Evolutionary conservation across 2,113 vertebrate genomes (phyloP), one percentile per base, ranked within the genome.

Genomic region (Cyphomyrus plagiostoma): DNA sequence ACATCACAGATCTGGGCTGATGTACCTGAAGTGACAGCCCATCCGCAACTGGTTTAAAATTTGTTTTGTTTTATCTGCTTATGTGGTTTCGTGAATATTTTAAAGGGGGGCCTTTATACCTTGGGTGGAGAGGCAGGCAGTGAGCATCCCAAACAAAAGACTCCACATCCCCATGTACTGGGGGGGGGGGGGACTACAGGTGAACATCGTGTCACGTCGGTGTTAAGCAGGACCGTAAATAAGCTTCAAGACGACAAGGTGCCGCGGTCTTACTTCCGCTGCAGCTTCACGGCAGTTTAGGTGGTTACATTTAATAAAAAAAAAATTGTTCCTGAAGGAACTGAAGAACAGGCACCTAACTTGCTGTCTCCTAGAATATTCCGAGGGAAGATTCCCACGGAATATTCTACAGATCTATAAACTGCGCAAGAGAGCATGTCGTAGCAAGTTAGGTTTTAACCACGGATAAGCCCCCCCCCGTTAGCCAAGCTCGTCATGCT

Each of bases 401-500:
- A 89, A 89, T 86, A 89, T 66, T 86, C 83, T 39, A 48, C 82
- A 35, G 49, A 45, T 46, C 53, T 56, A 84, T 5, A 91, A 89
- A 92, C 90, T 92, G 87, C 85, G 70, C 50, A 89, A 84, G 91
- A 86, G 49, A 87, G 26, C 39, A 10, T 21, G 19, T 52, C 82
- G 49, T 39, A 89, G 58, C 89, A 91, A 94, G 90, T 93, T 92
- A 82, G 35, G 88, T 58, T 93, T 94, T 91, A 95, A 94, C 93
- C 90, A 90, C 89, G 86, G 93, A 93, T 92, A 91, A 21, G 90
- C 35, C 1, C 35, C 89, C 53, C 66, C 39, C 84, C 84, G 50
- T 13, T 91, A 91, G 93, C 92, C 90, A 92, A 91, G 90, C 89
- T 90, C 90, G 91, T 92, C 95, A 95, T 95, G 94, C 95, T 93